These are phyloP conservation scores for Hyaena hyaena DNA, from an alignment of 2,113 vertebrate species.

Conservation along the genomic window DNA sequence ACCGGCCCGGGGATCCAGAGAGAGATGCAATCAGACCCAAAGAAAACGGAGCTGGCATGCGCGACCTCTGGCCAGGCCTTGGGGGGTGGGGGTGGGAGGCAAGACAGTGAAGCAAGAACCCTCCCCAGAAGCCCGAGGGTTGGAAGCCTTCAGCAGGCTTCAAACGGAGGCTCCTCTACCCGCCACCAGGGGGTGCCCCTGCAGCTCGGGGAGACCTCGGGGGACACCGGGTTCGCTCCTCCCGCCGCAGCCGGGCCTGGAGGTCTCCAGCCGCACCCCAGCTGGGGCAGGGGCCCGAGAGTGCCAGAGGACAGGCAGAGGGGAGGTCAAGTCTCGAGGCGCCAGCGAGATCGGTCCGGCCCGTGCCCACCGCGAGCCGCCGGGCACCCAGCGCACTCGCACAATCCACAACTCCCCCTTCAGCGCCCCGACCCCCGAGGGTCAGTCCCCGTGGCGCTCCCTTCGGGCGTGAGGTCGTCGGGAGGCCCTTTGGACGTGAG, in stretches of 20 bases:
- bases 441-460: neutral
- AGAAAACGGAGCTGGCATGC: neutral
- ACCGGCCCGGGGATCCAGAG: neutral
- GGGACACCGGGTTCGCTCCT: neutral
- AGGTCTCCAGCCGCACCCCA: neutral
- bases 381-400: neutral
- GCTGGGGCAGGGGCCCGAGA: neutral
- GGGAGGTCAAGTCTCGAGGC: neutral
- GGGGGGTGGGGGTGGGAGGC: neutral
- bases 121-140: neutral
- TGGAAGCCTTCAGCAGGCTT: neutral
- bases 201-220: conserved; percentile 51
- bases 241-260: neutral
- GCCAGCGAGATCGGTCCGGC: neutral
- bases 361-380: neutral
- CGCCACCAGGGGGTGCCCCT: conserved; percentile 71
- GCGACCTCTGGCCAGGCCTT: neutral
- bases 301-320: neutral
- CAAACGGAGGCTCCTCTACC: neutral
- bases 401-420: neutral
- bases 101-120: neutral
- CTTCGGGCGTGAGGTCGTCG: conserved; percentile 51
- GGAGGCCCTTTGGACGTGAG: neutral
- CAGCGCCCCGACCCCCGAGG: neutral
- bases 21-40: neutral